A percentile compares a stretch with the other conserved stretches of the same genome.
Conservation (phyloP, 1,140 invertebrate genomes). For the Drosophila setifemur region DNA sequence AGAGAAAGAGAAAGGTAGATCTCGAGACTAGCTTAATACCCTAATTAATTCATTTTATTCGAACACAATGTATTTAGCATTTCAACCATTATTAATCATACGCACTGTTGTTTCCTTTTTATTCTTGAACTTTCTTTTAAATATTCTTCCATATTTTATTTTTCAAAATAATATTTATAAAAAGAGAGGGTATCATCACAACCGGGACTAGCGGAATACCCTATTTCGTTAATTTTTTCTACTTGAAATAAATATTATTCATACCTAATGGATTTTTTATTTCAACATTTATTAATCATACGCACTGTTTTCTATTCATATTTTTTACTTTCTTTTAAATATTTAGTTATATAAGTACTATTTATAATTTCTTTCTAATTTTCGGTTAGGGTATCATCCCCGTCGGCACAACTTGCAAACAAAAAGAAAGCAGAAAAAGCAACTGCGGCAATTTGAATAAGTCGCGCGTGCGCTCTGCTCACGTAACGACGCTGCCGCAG, state of each 20-base stretch:
- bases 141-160: too few relatives aligned
- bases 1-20: conserved; percentile 32
- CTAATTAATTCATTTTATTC: background rate
- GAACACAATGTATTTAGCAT: too few relatives aligned
- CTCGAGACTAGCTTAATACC: conserved; percentile 7
- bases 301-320: too few relatives aligned
- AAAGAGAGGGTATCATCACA: too few relatives aligned
- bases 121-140: too few relatives aligned
- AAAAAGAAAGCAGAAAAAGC: conserved; percentile 66
- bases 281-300: background rate
- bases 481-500: conserved; percentile 49
- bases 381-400: background rate
- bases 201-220: too few relatives aligned
- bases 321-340: background rate
- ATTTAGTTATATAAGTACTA: background rate
- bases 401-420: conserved; percentile 11
- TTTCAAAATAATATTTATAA: too few relatives aligned
- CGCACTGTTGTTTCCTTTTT: background rate
- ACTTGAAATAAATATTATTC: background rate
- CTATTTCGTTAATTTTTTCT: too few relatives aligned
- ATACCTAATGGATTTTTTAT: background rate
- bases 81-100: background rate
- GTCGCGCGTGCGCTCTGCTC: conserved; percentile 59
- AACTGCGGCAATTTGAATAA: conserved; percentile 61
- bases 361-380: background rate